Evolutionary conservation across 2,888 invertebrate species (phyloP).

Genomic region (Syritta pipiens): DNA sequence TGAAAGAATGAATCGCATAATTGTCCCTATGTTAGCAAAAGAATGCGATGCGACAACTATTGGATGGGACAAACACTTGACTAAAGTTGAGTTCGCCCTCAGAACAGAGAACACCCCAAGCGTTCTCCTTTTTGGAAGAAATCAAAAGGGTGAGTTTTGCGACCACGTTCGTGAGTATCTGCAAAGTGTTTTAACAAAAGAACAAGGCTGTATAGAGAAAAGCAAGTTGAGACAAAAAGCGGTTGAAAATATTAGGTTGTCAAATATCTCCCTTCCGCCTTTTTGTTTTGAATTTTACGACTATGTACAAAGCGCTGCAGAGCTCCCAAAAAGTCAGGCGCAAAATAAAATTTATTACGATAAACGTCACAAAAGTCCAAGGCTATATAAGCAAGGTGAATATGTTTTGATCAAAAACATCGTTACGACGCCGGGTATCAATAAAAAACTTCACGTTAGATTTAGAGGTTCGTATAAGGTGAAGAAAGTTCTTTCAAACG

Average conservation of each 20-base stretch:
- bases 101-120: conserved; percentile 71
- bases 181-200: neutral
- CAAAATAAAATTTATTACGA: conserved; percentile 25
- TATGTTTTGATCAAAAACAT: conserved; percentile 70
- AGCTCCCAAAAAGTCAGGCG: conserved; percentile 41
- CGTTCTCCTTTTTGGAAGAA: conserved; percentile 70
- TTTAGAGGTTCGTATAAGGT: conserved; percentile 71
- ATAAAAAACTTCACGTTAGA: conserved; percentile 71
- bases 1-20: too few species aligned
- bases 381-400: conserved; percentile 51
- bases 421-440: conserved; percentile 59
- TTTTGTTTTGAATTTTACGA: too few species aligned
- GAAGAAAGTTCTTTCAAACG: conserved; percentile 69
- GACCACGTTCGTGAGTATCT: conserved; percentile 58
- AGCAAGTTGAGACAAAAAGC: conserved; percentile 39
- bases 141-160: conserved; percentile 20
- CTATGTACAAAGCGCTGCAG: too few species aligned
- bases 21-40: too few species aligned
- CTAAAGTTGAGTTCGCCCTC: conserved; percentile 68
- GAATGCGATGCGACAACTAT: too few species aligned
- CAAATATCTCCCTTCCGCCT: too few species aligned
- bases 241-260: conserved; percentile 52
- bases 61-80: too few species aligned
- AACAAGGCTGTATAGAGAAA: neutral
- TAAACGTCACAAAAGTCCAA: conserved; percentile 3